These are phyloP conservation scores for Ceratothoa steindachneri DNA, from an alignment of 2,888 invertebrate species.

Conservation along the genomic window DNA sequence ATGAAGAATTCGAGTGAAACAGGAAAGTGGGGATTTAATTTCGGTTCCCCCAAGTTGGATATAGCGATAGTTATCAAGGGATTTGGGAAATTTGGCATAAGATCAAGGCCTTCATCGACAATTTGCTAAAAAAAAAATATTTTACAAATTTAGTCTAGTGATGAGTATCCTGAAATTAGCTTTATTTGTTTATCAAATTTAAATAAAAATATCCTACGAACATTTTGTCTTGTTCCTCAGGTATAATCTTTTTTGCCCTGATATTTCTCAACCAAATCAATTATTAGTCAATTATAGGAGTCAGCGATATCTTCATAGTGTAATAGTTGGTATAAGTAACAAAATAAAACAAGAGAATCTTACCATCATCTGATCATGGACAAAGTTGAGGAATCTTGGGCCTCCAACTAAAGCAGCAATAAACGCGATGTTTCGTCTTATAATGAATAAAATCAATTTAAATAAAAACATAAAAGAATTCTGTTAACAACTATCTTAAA, in stretches of 20 bases:
- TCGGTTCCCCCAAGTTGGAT: conserved; percentile 3
- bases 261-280: no score
- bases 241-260: no score
- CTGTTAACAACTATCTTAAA: no score
- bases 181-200: no score
- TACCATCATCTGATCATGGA: conserved; percentile 32
- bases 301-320: no score
- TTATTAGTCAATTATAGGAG: no score
- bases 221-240: no score
- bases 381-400: conserved; percentile 29
- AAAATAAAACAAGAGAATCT: conserved; percentile 8
- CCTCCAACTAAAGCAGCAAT: conserved; percentile 32
- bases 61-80: neutral
- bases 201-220: no score
- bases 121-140: neutral
- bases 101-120: neutral
- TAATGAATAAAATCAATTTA: neutral
- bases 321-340: no score
- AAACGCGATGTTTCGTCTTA: conserved; percentile 19
- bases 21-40: neutral
- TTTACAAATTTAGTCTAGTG: no score
- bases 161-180: no score
- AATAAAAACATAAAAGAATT: no score
- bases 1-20: neutral
- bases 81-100: neutral